phyloP scores from a whole-genome alignment of 2,797 vertebrate genomes.

The Eidolon dupreanum region DNA sequence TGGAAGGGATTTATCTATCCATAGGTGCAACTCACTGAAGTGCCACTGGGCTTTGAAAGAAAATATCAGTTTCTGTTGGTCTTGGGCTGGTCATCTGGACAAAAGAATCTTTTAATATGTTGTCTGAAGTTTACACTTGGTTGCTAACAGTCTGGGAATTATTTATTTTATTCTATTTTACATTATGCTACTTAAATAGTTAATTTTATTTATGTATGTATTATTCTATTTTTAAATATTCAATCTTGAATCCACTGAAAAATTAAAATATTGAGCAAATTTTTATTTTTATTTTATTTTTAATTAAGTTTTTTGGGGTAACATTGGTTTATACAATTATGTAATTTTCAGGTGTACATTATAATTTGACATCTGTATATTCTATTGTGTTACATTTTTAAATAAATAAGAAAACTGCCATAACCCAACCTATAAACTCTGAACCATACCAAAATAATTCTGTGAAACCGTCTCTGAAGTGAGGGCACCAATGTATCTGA shows the following conservation, averaged over 20 bases:
- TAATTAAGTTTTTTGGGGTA: no score
- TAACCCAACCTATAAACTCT: not conserved
- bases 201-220: not conserved
- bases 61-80: not conserved
- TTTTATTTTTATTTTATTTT: not conserved
- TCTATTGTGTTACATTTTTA: not conserved
- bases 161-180: not conserved
- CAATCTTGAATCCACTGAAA: not conserved
- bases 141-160: not conserved
- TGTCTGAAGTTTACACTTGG: not conserved
- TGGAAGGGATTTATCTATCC: not conserved
- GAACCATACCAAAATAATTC: not conserved
- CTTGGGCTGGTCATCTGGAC: not conserved
- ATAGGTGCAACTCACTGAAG: not conserved
- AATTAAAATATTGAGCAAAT: not conserved
- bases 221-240: not conserved
- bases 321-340: no score
- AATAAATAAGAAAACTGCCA: not conserved
- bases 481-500: not conserved
- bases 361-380: no score
- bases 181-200: not conserved
- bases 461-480: not conserved
- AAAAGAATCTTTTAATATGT: not conserved
- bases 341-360: no score
- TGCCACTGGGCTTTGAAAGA: not conserved